Conservation (phyloP, 2,113 vertebrate species). For the Pungitius pungitius region DNA sequence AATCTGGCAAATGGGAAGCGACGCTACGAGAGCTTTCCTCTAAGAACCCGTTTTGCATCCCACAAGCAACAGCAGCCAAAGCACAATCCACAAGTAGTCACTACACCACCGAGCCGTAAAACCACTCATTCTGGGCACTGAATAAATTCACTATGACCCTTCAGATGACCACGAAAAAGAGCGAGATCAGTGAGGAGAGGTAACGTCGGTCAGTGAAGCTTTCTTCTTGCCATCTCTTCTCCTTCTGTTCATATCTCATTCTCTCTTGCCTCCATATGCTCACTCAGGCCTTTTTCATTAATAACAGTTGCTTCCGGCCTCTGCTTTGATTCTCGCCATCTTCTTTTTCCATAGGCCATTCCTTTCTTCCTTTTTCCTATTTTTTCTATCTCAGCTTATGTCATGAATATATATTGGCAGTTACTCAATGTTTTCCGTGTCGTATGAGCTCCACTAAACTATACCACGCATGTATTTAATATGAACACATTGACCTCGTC, state of each 20-base stretch:
- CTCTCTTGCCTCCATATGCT: neutral
- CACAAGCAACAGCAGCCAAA: neutral
- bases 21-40: neutral
- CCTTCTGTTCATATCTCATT: neutral
- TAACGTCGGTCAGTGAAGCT: neutral
- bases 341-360: slow-evolving; percentile 34
- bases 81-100: neutral
- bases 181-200: neutral
- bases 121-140: neutral
- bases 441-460: slow-evolving; percentile 39
- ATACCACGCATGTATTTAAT: slow-evolving; percentile 62
- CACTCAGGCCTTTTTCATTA: neutral
- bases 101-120: neutral
- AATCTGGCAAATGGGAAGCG: neutral
- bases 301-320: neutral
- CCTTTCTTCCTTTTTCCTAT: slow-evolving; percentile 9
- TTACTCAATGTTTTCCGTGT: neutral
- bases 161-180: neutral
- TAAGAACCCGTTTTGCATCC: neutral
- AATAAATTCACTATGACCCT: neutral
- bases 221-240: neutral
- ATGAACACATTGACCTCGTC: slow-evolving; percentile 55
- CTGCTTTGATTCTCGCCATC: slow-evolving; percentile 11
- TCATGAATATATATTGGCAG: slow-evolving; percentile 15
- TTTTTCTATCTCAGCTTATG: neutral